These are phyloP conservation scores for Phalangium opilio DNA, from an alignment of 2,888 invertebrate species.

Conservation along the genomic window DNA sequence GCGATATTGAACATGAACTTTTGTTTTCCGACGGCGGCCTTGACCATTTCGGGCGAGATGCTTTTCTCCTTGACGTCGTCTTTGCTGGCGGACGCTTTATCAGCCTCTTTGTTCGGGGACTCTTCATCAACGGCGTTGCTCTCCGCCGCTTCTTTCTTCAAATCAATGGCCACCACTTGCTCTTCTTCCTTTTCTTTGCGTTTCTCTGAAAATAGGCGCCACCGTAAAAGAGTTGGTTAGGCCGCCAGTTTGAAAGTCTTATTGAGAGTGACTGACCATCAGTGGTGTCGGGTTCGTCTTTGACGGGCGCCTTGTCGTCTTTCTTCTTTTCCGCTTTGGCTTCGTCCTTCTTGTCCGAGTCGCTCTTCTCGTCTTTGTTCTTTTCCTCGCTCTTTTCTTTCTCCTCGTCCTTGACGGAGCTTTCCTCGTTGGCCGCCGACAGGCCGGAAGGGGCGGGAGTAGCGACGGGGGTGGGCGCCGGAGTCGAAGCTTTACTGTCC, in stretches of 20 bases:
- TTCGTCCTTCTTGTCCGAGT: constrained; percentile 8
- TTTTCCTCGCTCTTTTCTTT: constrained; percentile 21
- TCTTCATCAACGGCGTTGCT: no score
- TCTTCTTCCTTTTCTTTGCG: constrained; percentile 26
- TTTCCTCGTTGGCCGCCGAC: neutral
- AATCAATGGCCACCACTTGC: constrained; percentile 29
- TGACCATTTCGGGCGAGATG: constrained; percentile 5
- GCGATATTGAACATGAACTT: constrained; percentile 99
- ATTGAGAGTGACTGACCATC: no score
- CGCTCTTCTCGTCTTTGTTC: constrained; percentile 10
- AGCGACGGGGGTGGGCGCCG: constrained; percentile 15
- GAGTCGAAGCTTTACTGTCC: constrained; percentile 19
- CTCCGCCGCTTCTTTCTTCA: neutral
- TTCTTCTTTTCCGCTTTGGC: constrained; percentile 5
- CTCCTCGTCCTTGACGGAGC: constrained; percentile 13
- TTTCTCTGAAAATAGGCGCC: no score
- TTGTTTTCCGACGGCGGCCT: constrained; percentile 1
- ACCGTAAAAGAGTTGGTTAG: no score
- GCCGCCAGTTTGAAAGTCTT: no score
- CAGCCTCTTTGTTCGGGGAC: no score
- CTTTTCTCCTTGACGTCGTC: constrained; percentile 24
- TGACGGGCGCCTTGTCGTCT: constrained; percentile 5
- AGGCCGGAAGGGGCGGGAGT: constrained; percentile 12
- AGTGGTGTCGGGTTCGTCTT: constrained; percentile 20
- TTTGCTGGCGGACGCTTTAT: constrained; percentile 2